Evolutionary conservation across 2,888 invertebrate species (phyloP), one percentile per base, ranked within the genome.

Genomic region (Dicycla oo): DNA sequence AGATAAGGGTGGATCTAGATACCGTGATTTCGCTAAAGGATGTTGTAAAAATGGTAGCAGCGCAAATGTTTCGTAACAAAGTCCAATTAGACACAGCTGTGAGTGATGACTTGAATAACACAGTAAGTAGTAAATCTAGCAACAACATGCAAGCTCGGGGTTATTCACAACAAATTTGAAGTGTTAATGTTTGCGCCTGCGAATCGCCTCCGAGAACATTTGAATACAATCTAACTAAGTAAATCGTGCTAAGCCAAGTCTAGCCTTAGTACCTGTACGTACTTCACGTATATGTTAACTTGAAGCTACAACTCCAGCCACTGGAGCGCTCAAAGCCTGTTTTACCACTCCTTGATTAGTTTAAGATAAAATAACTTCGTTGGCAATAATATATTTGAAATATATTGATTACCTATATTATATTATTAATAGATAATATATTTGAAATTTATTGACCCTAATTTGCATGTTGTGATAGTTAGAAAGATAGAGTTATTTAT

Each of bases 151-250:
- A 53, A 72, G 53, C 71, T 72, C 51, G 58, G 66, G 30, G 70
- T 71, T 58, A 73, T 71, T 69, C 72, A 69, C 70, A 70, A 76
- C 58, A 80, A 83, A 69, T 72, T 74, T 23, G 62, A 77, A 70
- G 74, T 65, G 75, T 80, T 75, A n/a, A 30, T 60, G 49, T 58
- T 71, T 53, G 63, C 66, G 69, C 60, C 18, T 54, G 61, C 54
- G 69, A 69, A 73, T 54, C 57, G 47, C 54, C 62, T 69, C 56
- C 43, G 51, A 67, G 61, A 58, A 73, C 62, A 80, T 69, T 83
- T 75, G 67, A 83, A 83, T 83, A 75, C 75, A 83, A 80, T 83
- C 75, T 70, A 53, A 70, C 75, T 70, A 53, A 70, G 81, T 83
- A 80, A 73, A 72, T 62, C 72, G 69, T 69, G 57, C 49, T 57